Evolutionary conservation across 2,797 vertebrate genomes (phyloP).

Genomic region (Myotis pilosus): DNA sequence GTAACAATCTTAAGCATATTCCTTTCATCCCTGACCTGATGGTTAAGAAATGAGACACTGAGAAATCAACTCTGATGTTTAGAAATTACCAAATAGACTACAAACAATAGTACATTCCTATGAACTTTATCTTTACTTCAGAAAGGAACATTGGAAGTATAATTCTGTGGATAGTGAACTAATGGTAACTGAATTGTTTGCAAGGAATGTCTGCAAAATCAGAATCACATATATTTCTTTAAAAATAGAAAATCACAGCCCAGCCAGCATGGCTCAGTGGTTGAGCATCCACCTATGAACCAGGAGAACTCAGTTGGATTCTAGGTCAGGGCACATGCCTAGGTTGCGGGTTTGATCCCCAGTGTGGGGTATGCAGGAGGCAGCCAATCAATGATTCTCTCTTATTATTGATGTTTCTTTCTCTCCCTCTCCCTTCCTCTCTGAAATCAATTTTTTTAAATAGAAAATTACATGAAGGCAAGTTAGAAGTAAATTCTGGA

Average conservation of each 20-base stretch:
- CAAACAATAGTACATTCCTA: background rate
- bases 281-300: too few relatives aligned
- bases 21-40: slow-evolving; percentile 93
- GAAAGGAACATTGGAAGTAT: background rate
- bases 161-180: background rate
- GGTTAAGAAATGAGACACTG: background rate
- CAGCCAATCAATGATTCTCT: too few relatives aligned
- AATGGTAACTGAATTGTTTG: background rate
- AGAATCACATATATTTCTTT: background rate
- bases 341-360: too few relatives aligned
- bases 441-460: background rate
- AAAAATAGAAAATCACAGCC: background rate
- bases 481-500: background rate
- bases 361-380: too few relatives aligned
- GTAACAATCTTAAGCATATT: slow-evolving; percentile 97
- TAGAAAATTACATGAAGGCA: background rate
- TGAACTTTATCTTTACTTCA: background rate
- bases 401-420: too few relatives aligned
- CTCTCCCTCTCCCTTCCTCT: too few relatives aligned
- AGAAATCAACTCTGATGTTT: background rate
- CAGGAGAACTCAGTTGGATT: too few relatives aligned
- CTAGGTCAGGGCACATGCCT: too few relatives aligned
- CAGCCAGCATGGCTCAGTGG: too few relatives aligned
- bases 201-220: background rate
- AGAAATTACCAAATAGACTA: background rate